Conservation (phyloP, 2,113 vertebrate genomes). For the Apaloderma vittatum region DNA sequence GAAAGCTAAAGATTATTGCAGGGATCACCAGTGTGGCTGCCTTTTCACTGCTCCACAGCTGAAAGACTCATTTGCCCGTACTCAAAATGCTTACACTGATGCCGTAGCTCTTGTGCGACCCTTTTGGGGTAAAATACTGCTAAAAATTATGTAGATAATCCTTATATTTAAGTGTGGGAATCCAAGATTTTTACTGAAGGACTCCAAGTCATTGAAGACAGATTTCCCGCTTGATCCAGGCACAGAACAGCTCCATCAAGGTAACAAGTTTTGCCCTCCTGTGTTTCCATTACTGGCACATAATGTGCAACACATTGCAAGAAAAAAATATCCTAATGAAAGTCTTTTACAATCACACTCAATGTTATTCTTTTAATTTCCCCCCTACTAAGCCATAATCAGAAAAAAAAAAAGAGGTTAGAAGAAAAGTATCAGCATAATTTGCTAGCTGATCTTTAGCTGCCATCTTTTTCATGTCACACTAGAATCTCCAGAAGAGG, state of each 20-base stretch:
- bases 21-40: background rate
- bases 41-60: background rate
- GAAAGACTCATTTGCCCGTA: too few relatives aligned
- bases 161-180: background rate
- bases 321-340: background rate
- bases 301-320: background rate
- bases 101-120: background rate
- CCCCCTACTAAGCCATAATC: background rate
- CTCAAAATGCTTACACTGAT: fast-evolving
- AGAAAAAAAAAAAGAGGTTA: background rate
- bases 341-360: background rate
- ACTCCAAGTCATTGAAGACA: background rate
- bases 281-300: background rate
- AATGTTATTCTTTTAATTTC: background rate
- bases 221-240: background rate
- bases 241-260: background rate
- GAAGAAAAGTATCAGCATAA: background rate
- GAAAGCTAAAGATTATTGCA: background rate
- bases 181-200: background rate
- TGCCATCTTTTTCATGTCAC: background rate
- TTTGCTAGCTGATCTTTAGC: background rate
- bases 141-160: too few relatives aligned
- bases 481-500: background rate
- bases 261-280: background rate
- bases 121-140: background rate